Evolutionary conservation across 2,888 invertebrate species (phyloP), one percentile per base, ranked within the genome.

Genomic region (Drosophila pegasa): DNA sequence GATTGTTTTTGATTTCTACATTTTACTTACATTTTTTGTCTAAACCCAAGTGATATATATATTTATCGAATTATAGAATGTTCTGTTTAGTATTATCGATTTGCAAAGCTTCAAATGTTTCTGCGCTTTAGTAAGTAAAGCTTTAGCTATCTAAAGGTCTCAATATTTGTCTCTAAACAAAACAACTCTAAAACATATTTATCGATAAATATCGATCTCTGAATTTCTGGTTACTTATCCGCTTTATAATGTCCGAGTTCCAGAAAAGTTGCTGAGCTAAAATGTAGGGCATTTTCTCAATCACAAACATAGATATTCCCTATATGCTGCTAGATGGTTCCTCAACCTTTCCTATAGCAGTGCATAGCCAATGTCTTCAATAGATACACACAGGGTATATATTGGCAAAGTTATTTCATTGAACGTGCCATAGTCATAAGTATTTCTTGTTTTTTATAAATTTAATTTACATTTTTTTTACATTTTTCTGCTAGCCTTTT

Each of bases 401-500:
- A 25, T 27, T 33, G 20, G 4, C 3, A 25, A n/a, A 7, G 16
- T 16, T 18, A 25, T 31, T 29, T 7, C 41, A 51, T 51, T 40
- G 16, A 4, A 51, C 58, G 58, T 59, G 58, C 6, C 31, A 7
- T 1, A 51, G 2, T 10, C 31, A 25, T 10, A 41, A 22, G 38
- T 16, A 25, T n/a, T 50, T 50, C 9, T 20, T 35, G n/a, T 9
- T 41, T 14, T 33, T 37, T 22, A 12, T 45, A 10, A 10, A 25
- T 40, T 12, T 6, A 20, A 40, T 20, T 20, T 31, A 1, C n/a
- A 37, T 16, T 25, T 12, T 18, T 12, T 14, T 20, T 18, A 35
- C 9, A 18, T n/a, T 12, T 54, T 18, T 33, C 1, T 16, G 18
- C n/a, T 45, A 29, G 31, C 20, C 29, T 38, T 52, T 33, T 20